These are phyloP conservation scores for Catocala fraxini DNA, from an alignment of 2,888 invertebrate species.

Conservation along the genomic window DNA sequence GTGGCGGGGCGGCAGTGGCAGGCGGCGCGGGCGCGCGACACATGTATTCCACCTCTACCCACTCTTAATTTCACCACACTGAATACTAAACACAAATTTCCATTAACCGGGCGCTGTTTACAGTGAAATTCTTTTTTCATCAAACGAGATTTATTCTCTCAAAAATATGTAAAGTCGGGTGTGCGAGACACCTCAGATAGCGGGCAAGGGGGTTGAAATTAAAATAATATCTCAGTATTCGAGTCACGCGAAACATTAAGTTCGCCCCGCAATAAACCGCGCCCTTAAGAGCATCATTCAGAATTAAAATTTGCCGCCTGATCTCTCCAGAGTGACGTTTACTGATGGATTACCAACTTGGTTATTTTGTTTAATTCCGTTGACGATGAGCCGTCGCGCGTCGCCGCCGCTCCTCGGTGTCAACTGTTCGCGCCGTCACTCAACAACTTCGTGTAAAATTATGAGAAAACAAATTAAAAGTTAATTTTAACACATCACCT, in stretches of 20 bases:
- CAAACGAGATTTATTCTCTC: constrained; percentile 82
- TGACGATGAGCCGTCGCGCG: constrained; percentile 24
- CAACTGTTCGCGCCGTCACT: constrained; percentile 45
- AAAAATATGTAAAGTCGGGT: constrained; percentile 84
- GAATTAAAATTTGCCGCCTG: constrained; percentile 87
- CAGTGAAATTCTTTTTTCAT: constrained; percentile 80
- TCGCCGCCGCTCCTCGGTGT: constrained; percentile 22
- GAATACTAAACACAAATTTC: constrained; percentile 81
- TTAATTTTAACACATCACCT: constrained; percentile 38
- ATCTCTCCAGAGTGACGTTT: constrained; percentile 76
- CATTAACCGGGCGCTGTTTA: constrained; percentile 79
- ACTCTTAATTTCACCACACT: constrained; percentile 63
- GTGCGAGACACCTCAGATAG: constrained; percentile 69
- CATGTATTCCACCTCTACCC: constrained; percentile 40
- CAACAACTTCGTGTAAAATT: constrained; percentile 30
- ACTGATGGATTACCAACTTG: constrained; percentile 82
- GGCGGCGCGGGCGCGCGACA: constrained; percentile 24
- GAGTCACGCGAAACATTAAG: constrained; percentile 87
- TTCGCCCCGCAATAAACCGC: constrained; percentile 82
- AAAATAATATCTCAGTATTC: constrained; percentile 85
- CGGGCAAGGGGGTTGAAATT: constrained; percentile 76
- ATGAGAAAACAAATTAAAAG: constrained; percentile 49
- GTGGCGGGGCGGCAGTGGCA: constrained; percentile 11
- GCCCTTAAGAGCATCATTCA: constrained; percentile 81
- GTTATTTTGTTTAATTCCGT: constrained; percentile 62